phyloP scores from a whole-genome alignment of 2,888 invertebrate genomes.

The Athalia circularis region DNA sequence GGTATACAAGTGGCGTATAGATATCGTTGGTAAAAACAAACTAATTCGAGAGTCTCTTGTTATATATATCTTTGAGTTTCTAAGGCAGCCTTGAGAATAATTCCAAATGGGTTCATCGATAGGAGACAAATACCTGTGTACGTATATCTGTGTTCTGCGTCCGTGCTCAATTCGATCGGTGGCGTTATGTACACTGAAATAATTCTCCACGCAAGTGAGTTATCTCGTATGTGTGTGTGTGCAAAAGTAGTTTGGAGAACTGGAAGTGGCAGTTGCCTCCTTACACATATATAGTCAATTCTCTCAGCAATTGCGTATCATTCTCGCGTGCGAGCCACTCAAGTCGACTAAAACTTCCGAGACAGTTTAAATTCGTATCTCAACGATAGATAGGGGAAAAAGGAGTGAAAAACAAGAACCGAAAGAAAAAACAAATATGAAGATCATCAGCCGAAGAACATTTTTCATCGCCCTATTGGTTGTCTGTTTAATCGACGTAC shows the following conservation, averaged over 20 bases:
- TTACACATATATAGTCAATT: conserved; percentile 9
- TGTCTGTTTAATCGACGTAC: conserved; percentile 33
- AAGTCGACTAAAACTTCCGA: conserved; percentile 9
- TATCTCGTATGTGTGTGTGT: neutral
- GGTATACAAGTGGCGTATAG: no score
- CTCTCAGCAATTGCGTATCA: conserved; percentile 31
- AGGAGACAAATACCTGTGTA: no score
- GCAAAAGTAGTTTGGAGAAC: neutral
- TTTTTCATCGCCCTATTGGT: conserved; percentile 27
- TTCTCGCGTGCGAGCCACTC: conserved; percentile 12
- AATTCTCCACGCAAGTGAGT: neutral
- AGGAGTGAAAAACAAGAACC: neutral
- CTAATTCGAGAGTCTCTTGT: no score
- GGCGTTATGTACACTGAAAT: no score
- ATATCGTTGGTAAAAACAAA: no score
- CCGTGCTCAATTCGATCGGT: no score
- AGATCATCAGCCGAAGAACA: conserved; percentile 34
- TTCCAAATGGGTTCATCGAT: no score
- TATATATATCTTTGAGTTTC: no score
- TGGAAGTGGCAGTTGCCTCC: conserved; percentile 18
- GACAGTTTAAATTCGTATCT: neutral
- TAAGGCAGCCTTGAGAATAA: no score
- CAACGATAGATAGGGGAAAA: neutral
- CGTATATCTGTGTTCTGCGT: no score
- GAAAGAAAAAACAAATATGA: neutral